Evolutionary conservation across 2,888 invertebrate genomes (phyloP).

Genomic region (Pyrgus malvae): DNA sequence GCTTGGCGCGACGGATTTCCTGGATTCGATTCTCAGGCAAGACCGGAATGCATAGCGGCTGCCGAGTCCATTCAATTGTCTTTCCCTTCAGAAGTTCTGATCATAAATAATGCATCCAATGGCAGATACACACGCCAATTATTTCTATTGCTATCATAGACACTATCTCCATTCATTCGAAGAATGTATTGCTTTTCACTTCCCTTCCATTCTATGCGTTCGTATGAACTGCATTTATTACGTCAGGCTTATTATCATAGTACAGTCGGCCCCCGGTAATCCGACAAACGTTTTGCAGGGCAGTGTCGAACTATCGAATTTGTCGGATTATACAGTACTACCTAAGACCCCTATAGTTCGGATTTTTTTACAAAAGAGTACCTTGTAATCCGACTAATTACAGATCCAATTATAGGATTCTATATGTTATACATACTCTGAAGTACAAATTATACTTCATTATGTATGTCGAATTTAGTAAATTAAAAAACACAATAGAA

Average conservation of each 20-base stretch:
- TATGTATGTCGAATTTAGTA: too few relatives aligned
- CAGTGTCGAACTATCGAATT: too few relatives aligned
- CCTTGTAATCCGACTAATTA: too few relatives aligned
- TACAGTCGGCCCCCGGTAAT: too few relatives aligned
- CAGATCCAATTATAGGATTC: too few relatives aligned
- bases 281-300: too few relatives aligned
- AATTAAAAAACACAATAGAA: too few relatives aligned
- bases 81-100: conserved; percentile 18
- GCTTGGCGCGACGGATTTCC: conserved; percentile 63
- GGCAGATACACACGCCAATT: conserved; percentile 24
- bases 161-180: conserved; percentile 12
- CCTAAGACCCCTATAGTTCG: too few relatives aligned
- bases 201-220: not conserved
- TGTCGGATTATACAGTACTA: too few relatives aligned
- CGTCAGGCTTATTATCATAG: not conserved
- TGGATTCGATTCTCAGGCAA: conserved; percentile 63
- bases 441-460: too few relatives aligned
- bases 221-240: not conserved
- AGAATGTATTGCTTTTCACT: conserved; percentile 5
- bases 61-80: conserved; percentile 23
- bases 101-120: conserved; percentile 26
- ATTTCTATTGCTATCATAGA: conserved; percentile 21
- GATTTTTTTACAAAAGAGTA: too few relatives aligned
- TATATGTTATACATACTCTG: too few relatives aligned
- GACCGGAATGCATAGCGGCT: conserved; percentile 48